Evolutionary conservation across 2,113 vertebrate species (phyloP), one percentile per base, ranked within the genome.

Genomic region (Sinocyclocheilus anophthalmus): DNA sequence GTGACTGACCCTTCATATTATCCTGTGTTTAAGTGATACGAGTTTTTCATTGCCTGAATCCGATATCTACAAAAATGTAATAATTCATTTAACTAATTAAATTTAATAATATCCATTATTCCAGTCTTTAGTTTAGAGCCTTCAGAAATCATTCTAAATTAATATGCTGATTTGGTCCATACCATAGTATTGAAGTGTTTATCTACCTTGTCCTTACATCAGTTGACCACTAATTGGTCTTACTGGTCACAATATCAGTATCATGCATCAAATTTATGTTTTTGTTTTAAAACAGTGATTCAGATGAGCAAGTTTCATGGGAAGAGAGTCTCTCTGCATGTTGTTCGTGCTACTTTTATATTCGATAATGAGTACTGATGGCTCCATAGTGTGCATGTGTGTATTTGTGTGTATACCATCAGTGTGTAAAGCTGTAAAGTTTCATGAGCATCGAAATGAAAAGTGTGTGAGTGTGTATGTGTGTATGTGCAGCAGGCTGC

Each of bases 401-500:
- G 12, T 48, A 76, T 50, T 48, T n/a, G 55, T 83, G 37, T 83
- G 50, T 85, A 85, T 78, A 81, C 13, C 33, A 22, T 57, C 20
- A 61, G 69, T 85, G 24, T 81, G 76, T 79, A 57, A 84, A 20
- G 57, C 77, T 87, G 24, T 87, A 57, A 39, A 85, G 12, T 55
- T 84, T 87, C 33, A 33, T 57, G 33, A 63, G 72, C 80, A 76
- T 77, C 33, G 81, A 61, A 65, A 63, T 39, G 53, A 70, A 63
- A 33, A 42, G 57, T 78, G 59, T 78, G 45, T 50, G 42, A 48
- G n/a, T 70, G 48, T 42, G 42, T 42, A 6, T 7, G 42, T 42
- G 42, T 84, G 53, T 77, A 50, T 77, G 82, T 76, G 50, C n/a
- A 72, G 22, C 72, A 79, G 85, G 90, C 92, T 92, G 93, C 92